phyloP scores from a whole-genome alignment of 2,797 vertebrate species.

The Onychomys torridus region DNA sequence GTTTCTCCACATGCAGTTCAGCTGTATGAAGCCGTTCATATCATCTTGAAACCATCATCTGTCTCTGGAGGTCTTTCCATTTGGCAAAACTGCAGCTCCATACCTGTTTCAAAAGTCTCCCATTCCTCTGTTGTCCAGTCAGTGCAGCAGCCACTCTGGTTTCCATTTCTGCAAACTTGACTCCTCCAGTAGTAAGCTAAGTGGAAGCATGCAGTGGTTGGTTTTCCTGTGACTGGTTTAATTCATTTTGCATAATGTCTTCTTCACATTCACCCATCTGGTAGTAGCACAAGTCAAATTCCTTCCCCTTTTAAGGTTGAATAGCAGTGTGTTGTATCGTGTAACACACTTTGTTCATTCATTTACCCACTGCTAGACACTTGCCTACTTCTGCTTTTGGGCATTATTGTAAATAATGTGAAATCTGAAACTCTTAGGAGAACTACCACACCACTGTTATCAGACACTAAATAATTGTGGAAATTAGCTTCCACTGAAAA shows the following conservation, averaged over 20 bases:
- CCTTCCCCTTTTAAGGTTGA: slow-evolving; percentile 12
- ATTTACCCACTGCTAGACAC: not conserved
- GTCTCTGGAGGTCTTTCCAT: not conserved
- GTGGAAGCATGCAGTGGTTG: not conserved
- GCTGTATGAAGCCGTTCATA: not conserved
- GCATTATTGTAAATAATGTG: not conserved
- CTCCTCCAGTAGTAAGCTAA: not conserved
- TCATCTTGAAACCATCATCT: not conserved
- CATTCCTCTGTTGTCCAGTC: too few species aligned
- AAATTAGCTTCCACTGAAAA: not conserved
- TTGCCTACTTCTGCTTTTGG: not conserved
- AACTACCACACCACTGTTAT: not conserved
- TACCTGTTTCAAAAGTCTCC: not conserved
- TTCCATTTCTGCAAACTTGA: not conserved
- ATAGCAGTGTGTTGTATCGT: not conserved
- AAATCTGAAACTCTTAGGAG: not conserved
- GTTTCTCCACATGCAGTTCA: not conserved
- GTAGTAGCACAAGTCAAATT: not conserved
- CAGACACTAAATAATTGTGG: not conserved
- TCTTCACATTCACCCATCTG: not conserved
- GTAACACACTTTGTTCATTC: not conserved
- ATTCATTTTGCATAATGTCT: not conserved
- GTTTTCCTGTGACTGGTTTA: not conserved
- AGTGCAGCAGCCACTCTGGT: not conserved
- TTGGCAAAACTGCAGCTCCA: not conserved